These are phyloP conservation scores for Garrulus glandarius DNA, from an alignment of 2,797 vertebrate species.

Conservation along the genomic window DNA sequence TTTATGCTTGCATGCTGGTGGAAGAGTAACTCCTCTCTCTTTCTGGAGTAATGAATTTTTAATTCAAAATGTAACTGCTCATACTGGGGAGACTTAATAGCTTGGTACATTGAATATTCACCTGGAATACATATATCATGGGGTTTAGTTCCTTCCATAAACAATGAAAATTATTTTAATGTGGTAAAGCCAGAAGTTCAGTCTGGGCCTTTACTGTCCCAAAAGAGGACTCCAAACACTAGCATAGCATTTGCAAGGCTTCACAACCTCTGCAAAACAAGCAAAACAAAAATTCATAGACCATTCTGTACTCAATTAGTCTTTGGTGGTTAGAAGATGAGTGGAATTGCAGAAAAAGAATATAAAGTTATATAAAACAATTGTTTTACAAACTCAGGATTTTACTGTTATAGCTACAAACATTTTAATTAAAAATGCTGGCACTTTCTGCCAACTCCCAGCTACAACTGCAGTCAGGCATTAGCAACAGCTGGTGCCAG, in stretches of 20 bases:
- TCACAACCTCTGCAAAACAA: not conserved
- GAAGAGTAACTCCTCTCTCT: not conserved
- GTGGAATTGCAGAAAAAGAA: not conserved
- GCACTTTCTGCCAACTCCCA: not conserved
- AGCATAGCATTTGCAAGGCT: not conserved
- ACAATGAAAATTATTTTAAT: not conserved
- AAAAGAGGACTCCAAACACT: not conserved
- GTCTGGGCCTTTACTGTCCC: not conserved
- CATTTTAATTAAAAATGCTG: not conserved
- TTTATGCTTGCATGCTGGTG: not conserved
- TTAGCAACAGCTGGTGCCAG: not conserved
- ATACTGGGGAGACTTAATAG: not conserved
- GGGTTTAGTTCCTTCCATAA: not conserved
- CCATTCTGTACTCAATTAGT: not conserved
- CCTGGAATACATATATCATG: not conserved
- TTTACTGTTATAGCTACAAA: slow-evolving; percentile 8
- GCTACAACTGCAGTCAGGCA: not conserved
- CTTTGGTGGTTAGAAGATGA: not conserved
- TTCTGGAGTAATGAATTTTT: slow-evolving; percentile 13
- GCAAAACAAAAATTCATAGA: not conserved
- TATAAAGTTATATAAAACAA: not conserved
- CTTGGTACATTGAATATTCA: not conserved
- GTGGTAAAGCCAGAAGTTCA: not conserved
- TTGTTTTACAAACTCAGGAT: slow-evolving; percentile 6
- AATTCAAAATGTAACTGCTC: not conserved